These are phyloP conservation scores for Lasaia peninsularis DNA, from an alignment of 1,140 invertebrate genomes.

Conservation along the genomic window DNA sequence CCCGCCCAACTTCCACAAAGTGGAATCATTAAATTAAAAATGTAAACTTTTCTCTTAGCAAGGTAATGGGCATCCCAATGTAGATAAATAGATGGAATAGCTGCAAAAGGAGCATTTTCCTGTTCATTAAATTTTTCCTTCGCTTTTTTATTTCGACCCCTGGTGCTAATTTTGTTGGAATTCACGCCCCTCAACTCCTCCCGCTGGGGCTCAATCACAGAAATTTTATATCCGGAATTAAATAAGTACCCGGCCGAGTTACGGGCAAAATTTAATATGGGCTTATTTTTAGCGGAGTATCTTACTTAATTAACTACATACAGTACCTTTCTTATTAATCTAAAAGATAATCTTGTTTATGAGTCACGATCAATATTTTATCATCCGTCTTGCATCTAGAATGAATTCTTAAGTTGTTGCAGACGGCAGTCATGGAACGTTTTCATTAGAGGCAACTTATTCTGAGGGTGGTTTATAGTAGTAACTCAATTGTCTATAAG, in stretches of 20 bases:
- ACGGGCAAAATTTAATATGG: slow-evolving; percentile 70
- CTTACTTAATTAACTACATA: slow-evolving; percentile 64
- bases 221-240: slow-evolving; percentile 79
- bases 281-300: slow-evolving; percentile 62
- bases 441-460: slow-evolving; percentile 64
- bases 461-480: slow-evolving; percentile 67
- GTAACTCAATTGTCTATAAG: slow-evolving; percentile 74
- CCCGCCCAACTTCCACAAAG: slow-evolving; percentile 77
- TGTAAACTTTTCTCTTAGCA: slow-evolving; percentile 79
- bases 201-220: slow-evolving; percentile 76
- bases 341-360: slow-evolving; percentile 5
- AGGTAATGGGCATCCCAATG: slow-evolving; percentile 78
- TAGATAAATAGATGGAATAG: slow-evolving; percentile 78
- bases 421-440: slow-evolving; percentile 58
- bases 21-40: slow-evolving; percentile 80
- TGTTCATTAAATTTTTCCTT: slow-evolving; percentile 79
- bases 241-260: slow-evolving; percentile 76
- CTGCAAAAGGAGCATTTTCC: slow-evolving; percentile 79
- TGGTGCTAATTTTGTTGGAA: slow-evolving; percentile 79
- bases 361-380: not conserved
- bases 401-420: slow-evolving; percentile 35
- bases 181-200: slow-evolving; percentile 76
- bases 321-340: slow-evolving; percentile 41
- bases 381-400: slow-evolving; percentile 19
- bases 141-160: slow-evolving; percentile 77